Base-by-base conservation (phyloP, 2,888 invertebrate genomes). In the Ptycholaimellus sp. region DNA sequence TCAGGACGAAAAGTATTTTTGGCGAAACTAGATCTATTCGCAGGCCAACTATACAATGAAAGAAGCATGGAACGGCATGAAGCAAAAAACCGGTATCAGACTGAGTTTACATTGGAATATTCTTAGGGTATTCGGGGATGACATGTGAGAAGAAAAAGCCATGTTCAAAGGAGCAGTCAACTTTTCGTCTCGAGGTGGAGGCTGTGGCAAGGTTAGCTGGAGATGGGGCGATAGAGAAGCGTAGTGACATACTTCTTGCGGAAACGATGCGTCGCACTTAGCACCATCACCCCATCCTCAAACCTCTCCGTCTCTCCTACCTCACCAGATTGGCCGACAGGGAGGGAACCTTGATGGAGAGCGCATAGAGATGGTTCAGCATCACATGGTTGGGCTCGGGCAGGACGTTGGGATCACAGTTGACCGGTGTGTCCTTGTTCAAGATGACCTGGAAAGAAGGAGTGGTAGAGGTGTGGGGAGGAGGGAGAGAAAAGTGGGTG, bases 311-410 rank as follows among this genome's bases (percentile, higher is more conserved):
- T 14, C 28, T 35, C 35, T 25, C 17, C n/a, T 13, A 13, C 25
- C 29, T 25, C 39, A 44, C 47, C 47, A 63, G 64, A n/a, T n/a
- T n/a, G n/a, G n/a, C n/a, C n/a, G n/a, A n/a, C n/a, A 9, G 9
- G 7, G 25, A 25, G 25, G 9, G 13, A 13, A 7, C 25, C 58
- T 93, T 93, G 54, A 96, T 96, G 33, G 90, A 93, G 44, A 99
- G 68, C n/a, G 96, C 96, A 63, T 96, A 96, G 38, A 96, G 67
- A 63, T 96, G 96, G 63, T 99, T 99, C 55, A 96, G 68, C 96
- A 99, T 99, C 20, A 99, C 96, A 60, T 96, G 96, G 61, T 93
- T 93, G 35, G 96, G 96, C 65, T 96, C 93, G n/a, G 96, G 96
- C 50, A 96, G 66, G 50, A 99, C 68, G 34, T 90, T 90, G 35